Evolutionary conservation across 2,113 vertebrate genomes (phyloP).

Genomic region (Apaloderma vittatum): DNA sequence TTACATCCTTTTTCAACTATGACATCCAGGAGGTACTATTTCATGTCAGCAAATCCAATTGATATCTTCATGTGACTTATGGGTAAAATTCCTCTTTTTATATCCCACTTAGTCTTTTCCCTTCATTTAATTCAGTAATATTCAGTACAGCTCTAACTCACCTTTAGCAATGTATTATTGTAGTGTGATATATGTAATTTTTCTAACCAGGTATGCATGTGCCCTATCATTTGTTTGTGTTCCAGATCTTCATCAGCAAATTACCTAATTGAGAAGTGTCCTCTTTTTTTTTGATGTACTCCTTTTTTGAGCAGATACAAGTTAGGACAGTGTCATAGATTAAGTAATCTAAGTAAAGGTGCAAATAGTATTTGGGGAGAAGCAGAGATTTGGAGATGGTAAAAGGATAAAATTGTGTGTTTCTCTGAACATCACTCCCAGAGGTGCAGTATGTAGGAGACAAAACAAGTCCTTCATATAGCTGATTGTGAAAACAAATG

Average conservation of each 20-base stretch:
- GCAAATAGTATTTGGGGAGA: neutral
- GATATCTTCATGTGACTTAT: neutral
- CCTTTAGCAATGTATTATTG: neutral
- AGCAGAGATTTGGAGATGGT: neutral
- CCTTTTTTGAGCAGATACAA: neutral
- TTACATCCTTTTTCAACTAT: neutral
- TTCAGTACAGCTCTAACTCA: neutral
- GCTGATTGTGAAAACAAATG: neutral
- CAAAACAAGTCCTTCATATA: neutral
- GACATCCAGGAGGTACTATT: neutral
- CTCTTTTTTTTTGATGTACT: neutral
- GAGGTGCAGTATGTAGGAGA: neutral
- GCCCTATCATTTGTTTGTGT: neutral
- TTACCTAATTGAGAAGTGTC: neutral
- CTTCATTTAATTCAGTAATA: neutral
- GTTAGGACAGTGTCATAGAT: neutral
- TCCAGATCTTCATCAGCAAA: neutral
- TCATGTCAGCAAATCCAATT: neutral
- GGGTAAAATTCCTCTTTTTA: neutral
- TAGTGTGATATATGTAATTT: neutral
- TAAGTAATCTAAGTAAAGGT: neutral
- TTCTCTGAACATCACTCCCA: neutral
- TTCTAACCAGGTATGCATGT: neutral
- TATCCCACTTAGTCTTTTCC: neutral
- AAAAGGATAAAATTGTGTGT: neutral